Conservation (phyloP, 2,888 invertebrate species). For the Leistus spinibarbis region DNA sequence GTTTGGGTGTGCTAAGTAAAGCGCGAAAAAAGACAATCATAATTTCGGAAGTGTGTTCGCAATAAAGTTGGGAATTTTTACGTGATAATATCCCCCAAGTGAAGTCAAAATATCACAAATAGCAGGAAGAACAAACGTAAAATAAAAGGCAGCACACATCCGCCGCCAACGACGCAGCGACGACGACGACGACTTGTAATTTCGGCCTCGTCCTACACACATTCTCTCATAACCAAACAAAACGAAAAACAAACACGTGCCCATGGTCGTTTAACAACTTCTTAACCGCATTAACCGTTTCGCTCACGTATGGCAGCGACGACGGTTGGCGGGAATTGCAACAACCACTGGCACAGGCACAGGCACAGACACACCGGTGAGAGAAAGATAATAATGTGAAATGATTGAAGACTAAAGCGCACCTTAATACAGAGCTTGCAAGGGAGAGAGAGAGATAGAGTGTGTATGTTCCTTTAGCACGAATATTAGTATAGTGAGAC, state of each 20-base stretch:
- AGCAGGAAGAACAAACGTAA: constrained; percentile 3
- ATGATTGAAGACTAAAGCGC: background rate
- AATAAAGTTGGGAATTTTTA: constrained; percentile 10
- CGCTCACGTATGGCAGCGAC: constrained; percentile 15
- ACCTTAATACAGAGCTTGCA: too few relatives aligned
- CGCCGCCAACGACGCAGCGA: background rate
- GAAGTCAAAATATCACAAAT: background rate
- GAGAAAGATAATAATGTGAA: constrained; percentile 7
- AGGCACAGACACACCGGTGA: too few relatives aligned
- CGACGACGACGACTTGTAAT: constrained; percentile 1
- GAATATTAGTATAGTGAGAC: too few relatives aligned
- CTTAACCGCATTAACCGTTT: constrained; percentile 24
- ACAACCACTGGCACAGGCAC: background rate
- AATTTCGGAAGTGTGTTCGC: constrained; percentile 7
- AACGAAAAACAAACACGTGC: constrained; percentile 9
- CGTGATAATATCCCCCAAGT: constrained; percentile 13
- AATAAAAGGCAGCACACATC: constrained; percentile 7
- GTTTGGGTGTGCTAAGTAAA: background rate
- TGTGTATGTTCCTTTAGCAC: background rate
- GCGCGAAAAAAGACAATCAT: background rate
- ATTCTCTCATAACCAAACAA: background rate
- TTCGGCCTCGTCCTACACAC: background rate
- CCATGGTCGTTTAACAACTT: constrained; percentile 17
- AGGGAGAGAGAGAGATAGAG: background rate
- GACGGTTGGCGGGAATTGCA: constrained; percentile 11